A percentile compares a stretch with the other conserved stretches of the same genome.
phyloP scores from a whole-genome alignment of 2,797 vertebrate genomes.

The Fistularia commersonii region DNA sequence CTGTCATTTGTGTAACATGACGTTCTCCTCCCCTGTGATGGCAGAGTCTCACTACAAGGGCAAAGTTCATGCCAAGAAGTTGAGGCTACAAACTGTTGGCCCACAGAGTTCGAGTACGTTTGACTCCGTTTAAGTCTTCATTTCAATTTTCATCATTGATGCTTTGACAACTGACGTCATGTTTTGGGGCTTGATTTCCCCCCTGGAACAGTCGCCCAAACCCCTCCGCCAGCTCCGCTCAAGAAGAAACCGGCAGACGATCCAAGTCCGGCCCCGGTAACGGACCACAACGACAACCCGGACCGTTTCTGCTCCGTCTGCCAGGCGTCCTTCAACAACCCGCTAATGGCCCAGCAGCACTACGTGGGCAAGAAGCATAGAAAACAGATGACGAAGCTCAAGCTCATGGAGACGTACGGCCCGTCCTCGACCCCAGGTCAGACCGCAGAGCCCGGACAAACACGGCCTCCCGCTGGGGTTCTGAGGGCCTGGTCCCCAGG shows the following conservation, averaged over 20 bases:
- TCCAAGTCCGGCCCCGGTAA: neutral
- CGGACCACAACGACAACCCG: conserved; percentile 66
- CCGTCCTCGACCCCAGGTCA: conserved; percentile 73
- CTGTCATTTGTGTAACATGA: conserved; percentile 94
- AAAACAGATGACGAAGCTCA: conserved; percentile 92
- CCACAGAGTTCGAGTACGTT: conserved; percentile 78
- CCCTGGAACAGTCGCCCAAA: conserved; percentile 24
- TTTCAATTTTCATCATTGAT: no score
- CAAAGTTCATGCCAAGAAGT: conserved; percentile 94
- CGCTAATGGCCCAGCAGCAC: conserved; percentile 95
- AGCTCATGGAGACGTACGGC: conserved; percentile 92
- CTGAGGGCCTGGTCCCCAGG: no score
- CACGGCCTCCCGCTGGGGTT: no score
- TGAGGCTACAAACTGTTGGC: conserved; percentile 81
- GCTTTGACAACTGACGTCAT: neutral
- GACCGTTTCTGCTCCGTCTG: conserved; percentile 94
- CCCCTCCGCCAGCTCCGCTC: conserved; percentile 10
- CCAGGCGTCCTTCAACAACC: conserved; percentile 94
- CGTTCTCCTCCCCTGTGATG: conserved; percentile 88
- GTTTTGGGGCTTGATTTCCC: neutral
- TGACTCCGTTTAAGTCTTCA: no score
- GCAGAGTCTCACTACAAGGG: conserved; percentile 95
- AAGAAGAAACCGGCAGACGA: conserved; percentile 55
- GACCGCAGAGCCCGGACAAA: neutral
- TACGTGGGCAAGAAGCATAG: conserved; percentile 95